These are phyloP conservation scores for Zaprionus africanus DNA, from an alignment of 1,140 invertebrate species.

Conservation along the genomic window DNA sequence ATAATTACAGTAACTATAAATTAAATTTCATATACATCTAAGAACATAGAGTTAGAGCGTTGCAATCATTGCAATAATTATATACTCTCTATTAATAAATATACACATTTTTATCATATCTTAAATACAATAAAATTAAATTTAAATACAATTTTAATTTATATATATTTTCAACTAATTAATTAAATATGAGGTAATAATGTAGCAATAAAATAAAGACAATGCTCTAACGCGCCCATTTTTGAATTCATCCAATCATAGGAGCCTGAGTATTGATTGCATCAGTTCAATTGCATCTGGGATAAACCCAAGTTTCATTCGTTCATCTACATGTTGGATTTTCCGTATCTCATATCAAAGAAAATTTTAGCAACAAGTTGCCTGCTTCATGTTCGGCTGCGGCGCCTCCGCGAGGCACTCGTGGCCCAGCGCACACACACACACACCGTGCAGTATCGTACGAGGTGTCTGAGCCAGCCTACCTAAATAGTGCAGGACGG, in stretches of 20 bases:
- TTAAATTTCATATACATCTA: too few relatives aligned
- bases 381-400: slow-evolving; percentile 9
- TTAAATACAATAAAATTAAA: too few relatives aligned
- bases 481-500: slow-evolving; percentile 63
- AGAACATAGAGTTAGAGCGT: too few relatives aligned
- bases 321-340: slow-evolving; percentile 75
- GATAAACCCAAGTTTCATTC: slow-evolving; percentile 66
- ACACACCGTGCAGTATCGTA: slow-evolving; percentile 25
- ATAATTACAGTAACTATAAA: too few relatives aligned
- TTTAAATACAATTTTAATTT: too few relatives aligned
- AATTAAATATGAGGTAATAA: too few relatives aligned
- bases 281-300: slow-evolving; percentile 63
- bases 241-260: slow-evolving; percentile 2
- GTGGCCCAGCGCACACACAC: neutral
- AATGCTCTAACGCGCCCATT: slow-evolving; percentile 11
- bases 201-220: too few relatives aligned
- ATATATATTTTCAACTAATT: too few relatives aligned
- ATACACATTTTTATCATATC: too few relatives aligned
- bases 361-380: slow-evolving; percentile 68
- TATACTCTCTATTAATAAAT: too few relatives aligned
- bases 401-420: slow-evolving; percentile 39
- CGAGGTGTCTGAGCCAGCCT: slow-evolving; percentile 41
- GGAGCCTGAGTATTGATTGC: slow-evolving; percentile 6
- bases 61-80: too few relatives aligned
- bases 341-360: slow-evolving; percentile 80